Base-by-base conservation (phyloP, 2,113 vertebrate genomes). In the Pelecanus crispus region DNA sequence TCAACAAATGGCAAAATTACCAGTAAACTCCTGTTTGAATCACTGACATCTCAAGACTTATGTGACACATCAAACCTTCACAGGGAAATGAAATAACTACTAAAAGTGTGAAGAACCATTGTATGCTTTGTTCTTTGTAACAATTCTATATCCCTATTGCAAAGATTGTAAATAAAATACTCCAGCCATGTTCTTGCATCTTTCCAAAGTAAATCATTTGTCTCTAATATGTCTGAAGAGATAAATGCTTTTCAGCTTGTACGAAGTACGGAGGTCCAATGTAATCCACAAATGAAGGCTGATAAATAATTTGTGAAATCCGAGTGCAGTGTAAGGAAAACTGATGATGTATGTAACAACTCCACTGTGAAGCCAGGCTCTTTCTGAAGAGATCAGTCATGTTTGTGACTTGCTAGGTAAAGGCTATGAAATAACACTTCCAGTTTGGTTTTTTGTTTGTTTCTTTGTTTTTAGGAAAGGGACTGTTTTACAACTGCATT, bases 91-190 rank as follows among this genome's bases (percentile, higher is more conserved):
- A 93, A 95, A 83, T 96, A 42, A 49, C 49, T 80, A 40, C 50
- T 92, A 63, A 90, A 73, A 40, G 47, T 18, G 10, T 36, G 44
- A 62, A 45, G 31, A 95, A 96, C 86, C 13, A 26, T 34, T 80
- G 14, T 83, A 45, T 91, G 50, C 40, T 81, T 92, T 86, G 14
- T 28, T 81, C 50, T 95, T 95, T 96, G 36, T 77, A 92, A 77
- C 82, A 97, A 85, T 47, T 84, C 25, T 47, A 52, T 68, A 79
- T 84, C 62, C 19, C 24, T 88, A 61, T 85, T 92, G 80, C 77
- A 94, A 91, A 75, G 38, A 82, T 8, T 90, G 32, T 38, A 89
- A 96, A 95, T 88, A 96, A 97, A 94, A 95, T 94, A 44, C 25
- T 81, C 50, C 74, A 83, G 71, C 80, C 71, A 42, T 74, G 91